Percentiles rank a stretch among this genome's conserved stretches.
phyloP scores from a whole-genome alignment of 2,113 vertebrate species.

The Gallinago undulata region DNA sequence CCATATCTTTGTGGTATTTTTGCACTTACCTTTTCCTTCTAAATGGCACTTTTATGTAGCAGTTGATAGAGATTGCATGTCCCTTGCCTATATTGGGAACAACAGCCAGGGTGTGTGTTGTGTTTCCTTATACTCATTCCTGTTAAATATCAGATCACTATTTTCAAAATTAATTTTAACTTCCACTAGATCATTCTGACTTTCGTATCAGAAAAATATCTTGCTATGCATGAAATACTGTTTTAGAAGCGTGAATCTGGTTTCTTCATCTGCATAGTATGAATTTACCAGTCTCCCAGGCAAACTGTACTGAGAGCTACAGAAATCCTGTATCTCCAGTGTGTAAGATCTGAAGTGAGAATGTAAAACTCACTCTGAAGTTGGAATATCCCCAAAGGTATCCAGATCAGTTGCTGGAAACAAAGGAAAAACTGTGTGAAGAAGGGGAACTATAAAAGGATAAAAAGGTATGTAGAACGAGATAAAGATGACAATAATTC shows the following conservation, averaged over 20 bases:
- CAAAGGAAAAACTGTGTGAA: conserved; percentile 5
- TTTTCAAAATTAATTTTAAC: conserved; percentile 23
- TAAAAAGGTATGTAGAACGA: not conserved
- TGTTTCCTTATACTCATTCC: not conserved
- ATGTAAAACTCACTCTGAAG: conserved; percentile 29
- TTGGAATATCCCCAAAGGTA: conserved; percentile 20
- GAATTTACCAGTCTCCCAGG: conserved; percentile 21
- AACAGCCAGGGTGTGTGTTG: not conserved
- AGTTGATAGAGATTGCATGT: not conserved
- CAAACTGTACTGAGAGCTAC: not conserved
- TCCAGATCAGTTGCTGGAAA: not conserved
- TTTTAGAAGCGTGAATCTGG: conserved; percentile 3
- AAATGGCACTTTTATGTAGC: conserved; percentile 5
- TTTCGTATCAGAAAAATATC: not conserved
- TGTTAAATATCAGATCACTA: not conserved
- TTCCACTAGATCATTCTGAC: not conserved
- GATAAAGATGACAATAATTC: conserved; percentile 16
- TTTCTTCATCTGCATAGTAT: not conserved
- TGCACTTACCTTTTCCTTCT: not conserved
- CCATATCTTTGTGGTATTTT: not conserved
- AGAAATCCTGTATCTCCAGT: not conserved
- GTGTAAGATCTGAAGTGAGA: conserved; percentile 2
- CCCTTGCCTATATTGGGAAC: not conserved
- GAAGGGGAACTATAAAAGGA: not conserved
- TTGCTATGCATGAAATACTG: not conserved